phyloP scores from a whole-genome alignment of 2,113 vertebrate genomes.

The Sarotherodon lohbergeri region DNA sequence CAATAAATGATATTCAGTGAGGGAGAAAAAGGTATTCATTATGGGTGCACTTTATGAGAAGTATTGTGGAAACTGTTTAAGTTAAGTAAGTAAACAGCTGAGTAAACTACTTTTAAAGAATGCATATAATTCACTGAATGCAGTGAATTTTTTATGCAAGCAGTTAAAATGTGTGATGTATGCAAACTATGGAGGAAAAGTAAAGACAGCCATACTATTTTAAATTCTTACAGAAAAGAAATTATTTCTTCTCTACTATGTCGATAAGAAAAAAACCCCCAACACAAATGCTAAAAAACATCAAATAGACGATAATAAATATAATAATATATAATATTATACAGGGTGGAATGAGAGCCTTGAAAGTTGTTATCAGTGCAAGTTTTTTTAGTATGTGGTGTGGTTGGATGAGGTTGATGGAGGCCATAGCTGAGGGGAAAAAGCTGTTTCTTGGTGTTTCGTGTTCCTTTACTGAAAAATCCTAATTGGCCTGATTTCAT shows the following conservation, averaged over 20 bases:
- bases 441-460: neutral
- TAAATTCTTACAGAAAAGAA: neutral
- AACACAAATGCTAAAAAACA: neutral
- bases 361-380: neutral
- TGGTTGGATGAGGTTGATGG: neutral
- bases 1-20: neutral
- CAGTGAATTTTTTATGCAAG: neutral
- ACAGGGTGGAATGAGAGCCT: neutral
- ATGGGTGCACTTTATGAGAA: neutral
- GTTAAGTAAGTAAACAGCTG: neutral
- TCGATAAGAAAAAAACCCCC: accelerated
- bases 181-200: neutral
- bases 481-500: neutral
- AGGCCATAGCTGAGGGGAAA: neutral
- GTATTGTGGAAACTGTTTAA: neutral
- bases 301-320: neutral
- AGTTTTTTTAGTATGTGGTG: neutral
- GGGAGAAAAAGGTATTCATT: neutral
- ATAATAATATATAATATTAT: neutral
- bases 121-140: neutral
- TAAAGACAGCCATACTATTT: accelerated
- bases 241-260: neutral
- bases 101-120: neutral
- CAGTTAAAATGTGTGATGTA: neutral
- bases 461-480: neutral